Evolutionary conservation across 2,888 invertebrate genomes (phyloP).

Genomic region (Ennomos quercinarius): DNA sequence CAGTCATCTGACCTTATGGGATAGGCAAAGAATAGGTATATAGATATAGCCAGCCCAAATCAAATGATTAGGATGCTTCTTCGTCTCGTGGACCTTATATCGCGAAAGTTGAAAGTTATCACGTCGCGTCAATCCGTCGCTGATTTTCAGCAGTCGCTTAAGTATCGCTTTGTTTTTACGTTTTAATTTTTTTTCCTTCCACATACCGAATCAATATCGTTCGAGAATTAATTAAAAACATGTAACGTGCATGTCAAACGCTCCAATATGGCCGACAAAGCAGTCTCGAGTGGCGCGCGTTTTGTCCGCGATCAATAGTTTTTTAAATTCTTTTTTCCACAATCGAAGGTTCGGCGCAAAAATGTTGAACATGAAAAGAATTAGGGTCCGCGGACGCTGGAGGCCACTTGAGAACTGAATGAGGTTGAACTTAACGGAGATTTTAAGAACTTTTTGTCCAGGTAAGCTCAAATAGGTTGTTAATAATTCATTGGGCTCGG

Average conservation of each 20-base stretch:
- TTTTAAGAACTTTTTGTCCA: conserved; percentile 73
- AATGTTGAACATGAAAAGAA: conserved; percentile 78
- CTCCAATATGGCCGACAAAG: conserved; percentile 81
- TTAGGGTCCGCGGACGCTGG: conserved; percentile 63
- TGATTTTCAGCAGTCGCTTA: too few relatives aligned
- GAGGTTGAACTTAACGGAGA: conserved; percentile 73
- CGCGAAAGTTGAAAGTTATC: too few relatives aligned
- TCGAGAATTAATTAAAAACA: conserved; percentile 51
- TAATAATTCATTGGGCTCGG: conserved; percentile 61
- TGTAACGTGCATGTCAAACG: conserved; percentile 72
- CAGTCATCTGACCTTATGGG: too few relatives aligned
- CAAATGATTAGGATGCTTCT: too few relatives aligned
- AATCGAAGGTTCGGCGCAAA: conserved; percentile 70
- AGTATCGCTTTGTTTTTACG: too few relatives aligned
- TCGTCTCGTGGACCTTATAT: too few relatives aligned
- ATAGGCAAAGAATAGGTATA: too few relatives aligned
- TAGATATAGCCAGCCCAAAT: too few relatives aligned
- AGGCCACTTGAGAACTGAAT: conserved; percentile 78
- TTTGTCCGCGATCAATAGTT: conserved; percentile 81
- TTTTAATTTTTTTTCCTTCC: background rate
- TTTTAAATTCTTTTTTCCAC: conserved; percentile 66
- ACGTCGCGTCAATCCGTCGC: too few relatives aligned
- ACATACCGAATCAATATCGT: conserved; percentile 10
- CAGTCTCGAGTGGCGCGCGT: conserved; percentile 75
- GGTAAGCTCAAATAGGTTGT: conserved; percentile 75